Evolutionary conservation across 2,113 vertebrate species (phyloP).

Genomic region (Solea senegalensis): DNA sequence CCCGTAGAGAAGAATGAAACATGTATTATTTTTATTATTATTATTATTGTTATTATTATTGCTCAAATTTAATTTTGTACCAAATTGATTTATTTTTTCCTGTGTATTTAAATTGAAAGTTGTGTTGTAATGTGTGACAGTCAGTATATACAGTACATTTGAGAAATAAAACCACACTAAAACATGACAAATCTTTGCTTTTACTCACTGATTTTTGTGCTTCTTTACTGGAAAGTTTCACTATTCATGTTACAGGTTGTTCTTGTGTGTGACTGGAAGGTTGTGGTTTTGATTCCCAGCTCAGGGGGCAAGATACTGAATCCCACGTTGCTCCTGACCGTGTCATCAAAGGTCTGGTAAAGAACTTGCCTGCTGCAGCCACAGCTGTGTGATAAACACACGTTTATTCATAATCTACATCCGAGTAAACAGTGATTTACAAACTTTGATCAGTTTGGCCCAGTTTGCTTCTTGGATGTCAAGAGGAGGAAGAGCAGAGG

Average conservation of each 20-base stretch:
- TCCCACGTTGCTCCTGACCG: no score
- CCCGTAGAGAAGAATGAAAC: background rate
- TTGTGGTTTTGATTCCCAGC: no score
- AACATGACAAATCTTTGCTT: background rate
- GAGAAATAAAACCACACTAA: slow-evolving; percentile 67
- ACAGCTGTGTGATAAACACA: slow-evolving; percentile 40
- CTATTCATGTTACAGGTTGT: background rate
- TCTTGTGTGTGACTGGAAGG: no score
- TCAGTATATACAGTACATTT: slow-evolving; percentile 52
- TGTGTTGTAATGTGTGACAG: slow-evolving; percentile 77
- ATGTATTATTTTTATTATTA: background rate
- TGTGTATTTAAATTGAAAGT: slow-evolving; percentile 57
- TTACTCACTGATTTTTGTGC: background rate
- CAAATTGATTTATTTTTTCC: slow-evolving; percentile 68
- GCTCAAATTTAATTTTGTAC: slow-evolving; percentile 69
- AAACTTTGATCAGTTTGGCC: no score
- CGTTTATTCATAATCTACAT: background rate
- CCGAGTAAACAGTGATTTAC: background rate
- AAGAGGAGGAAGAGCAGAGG: no score
- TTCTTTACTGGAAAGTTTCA: no score
- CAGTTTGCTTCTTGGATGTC: no score
- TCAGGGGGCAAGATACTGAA: no score
- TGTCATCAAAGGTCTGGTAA: no score
- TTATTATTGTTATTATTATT: slow-evolving; percentile 13
- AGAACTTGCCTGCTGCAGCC: background rate